Conservation (phyloP, 2,113 vertebrate species). For the Vidua macroura region DNA sequence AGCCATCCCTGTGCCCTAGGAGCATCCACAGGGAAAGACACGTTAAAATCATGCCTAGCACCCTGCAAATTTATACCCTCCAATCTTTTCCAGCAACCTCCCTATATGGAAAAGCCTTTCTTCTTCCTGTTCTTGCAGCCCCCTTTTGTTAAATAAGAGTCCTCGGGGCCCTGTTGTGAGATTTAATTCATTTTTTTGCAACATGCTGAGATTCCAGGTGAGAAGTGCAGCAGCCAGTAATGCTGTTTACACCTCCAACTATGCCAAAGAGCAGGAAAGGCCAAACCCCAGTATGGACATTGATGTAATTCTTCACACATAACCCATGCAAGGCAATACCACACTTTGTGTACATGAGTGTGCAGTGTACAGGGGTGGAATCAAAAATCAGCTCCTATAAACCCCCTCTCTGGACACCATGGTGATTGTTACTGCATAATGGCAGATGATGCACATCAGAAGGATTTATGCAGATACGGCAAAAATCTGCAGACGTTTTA, state of each 20-base stretch:
- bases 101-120: neutral
- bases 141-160: constrained; percentile 9
- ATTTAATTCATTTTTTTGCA: constrained; percentile 55
- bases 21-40: neutral
- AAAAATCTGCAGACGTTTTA: constrained; percentile 68
- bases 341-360: neutral
- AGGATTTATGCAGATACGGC: constrained; percentile 45
- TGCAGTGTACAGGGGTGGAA: neutral
- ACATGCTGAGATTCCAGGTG: constrained; percentile 36
- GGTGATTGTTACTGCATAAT: neutral
- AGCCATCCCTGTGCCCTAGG: neutral
- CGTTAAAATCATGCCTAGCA: neutral
- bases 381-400: neutral
- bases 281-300: neutral
- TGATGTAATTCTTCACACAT: constrained; percentile 29
- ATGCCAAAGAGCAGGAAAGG: neutral
- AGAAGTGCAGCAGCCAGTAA: constrained; percentile 12
- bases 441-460: neutral
- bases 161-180: constrained; percentile 30
- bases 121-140: neutral
- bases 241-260: constrained; percentile 43
- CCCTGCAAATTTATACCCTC: neutral
- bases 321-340: neutral
- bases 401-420: neutral
- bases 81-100: neutral